Conservation (phyloP, 2,797 vertebrate species). For the Helarctos malayanus region DNA sequence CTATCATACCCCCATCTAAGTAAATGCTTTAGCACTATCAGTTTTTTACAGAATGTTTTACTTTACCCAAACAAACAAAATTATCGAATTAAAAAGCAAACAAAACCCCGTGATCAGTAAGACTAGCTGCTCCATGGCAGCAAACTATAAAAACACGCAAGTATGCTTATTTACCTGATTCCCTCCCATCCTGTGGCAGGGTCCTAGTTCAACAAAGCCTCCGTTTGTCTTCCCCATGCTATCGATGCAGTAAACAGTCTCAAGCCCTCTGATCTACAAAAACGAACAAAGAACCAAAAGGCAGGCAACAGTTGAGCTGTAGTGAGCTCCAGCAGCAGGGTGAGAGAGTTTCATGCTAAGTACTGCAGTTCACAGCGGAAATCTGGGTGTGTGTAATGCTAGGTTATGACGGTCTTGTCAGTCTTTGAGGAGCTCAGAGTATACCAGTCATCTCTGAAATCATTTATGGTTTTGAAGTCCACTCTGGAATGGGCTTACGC, state of each 20-base stretch:
- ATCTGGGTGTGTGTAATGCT: not conserved
- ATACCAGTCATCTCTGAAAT: not conserved
- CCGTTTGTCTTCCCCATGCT: conserved; percentile 99
- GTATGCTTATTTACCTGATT: conserved; percentile 94
- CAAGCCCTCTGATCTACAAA: conserved; percentile 95
- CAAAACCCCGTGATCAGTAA: not conserved
- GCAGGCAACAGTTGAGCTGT: not conserved
- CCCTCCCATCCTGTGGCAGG: conserved; percentile 98
- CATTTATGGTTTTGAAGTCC: not conserved
- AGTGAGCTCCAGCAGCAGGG: not conserved
- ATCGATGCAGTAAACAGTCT: conserved; percentile 97
- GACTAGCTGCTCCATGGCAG: not conserved
- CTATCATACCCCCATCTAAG: not conserved
- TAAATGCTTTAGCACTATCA: not conserved
- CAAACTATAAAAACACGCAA: not conserved
- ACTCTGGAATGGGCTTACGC: not conserved
- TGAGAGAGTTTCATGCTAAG: not conserved
- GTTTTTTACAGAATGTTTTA: conserved; percentile 29
- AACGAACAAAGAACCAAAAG: not conserved
- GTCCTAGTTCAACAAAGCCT: conserved; percentile 96
- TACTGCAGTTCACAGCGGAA: not conserved
- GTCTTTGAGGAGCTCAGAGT: not conserved
- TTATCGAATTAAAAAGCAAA: not conserved
- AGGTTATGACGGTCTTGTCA: too few species aligned
- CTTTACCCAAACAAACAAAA: conserved; percentile 48